Conservation (phyloP, 2,888 invertebrate genomes). For the Pecten maximus region DNA sequence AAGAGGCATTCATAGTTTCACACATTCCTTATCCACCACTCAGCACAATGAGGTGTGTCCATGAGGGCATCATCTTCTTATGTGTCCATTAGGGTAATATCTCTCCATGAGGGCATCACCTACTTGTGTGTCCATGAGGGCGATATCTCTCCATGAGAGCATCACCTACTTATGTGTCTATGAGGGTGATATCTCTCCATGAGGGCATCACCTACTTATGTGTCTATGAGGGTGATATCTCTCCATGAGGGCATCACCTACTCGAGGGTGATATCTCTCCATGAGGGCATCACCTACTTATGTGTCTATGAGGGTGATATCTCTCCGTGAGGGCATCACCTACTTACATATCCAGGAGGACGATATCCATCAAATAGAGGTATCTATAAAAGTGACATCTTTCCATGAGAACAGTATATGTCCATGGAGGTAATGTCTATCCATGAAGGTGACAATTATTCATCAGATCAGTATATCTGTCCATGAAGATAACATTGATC, state of each 20-base stretch:
- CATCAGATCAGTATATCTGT: not conserved
- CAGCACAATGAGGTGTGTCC: conserved; percentile 1
- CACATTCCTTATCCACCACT: not conserved
- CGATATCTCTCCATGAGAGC: too few species aligned
- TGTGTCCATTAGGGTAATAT: too few species aligned
- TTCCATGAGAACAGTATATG: not conserved
- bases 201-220: not conserved
- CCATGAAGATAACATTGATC: not conserved
- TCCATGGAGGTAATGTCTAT: not conserved
- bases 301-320: not conserved
- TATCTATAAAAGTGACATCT: not conserved
- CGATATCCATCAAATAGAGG: not conserved
- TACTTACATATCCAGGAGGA: not conserved
- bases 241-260: not conserved
- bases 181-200: not conserved
- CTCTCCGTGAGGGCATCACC: not conserved
- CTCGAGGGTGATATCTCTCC: not conserved
- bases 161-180: too few species aligned
- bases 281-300: not conserved
- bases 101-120: too few species aligned
- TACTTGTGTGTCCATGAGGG: too few species aligned
- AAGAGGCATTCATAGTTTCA: not conserved
- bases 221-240: not conserved
- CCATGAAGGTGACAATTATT: not conserved
- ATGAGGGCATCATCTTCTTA: not conserved